phyloP scores from a whole-genome alignment of 1,140 invertebrate species.

The Neotoxoptera formosana region DNA sequence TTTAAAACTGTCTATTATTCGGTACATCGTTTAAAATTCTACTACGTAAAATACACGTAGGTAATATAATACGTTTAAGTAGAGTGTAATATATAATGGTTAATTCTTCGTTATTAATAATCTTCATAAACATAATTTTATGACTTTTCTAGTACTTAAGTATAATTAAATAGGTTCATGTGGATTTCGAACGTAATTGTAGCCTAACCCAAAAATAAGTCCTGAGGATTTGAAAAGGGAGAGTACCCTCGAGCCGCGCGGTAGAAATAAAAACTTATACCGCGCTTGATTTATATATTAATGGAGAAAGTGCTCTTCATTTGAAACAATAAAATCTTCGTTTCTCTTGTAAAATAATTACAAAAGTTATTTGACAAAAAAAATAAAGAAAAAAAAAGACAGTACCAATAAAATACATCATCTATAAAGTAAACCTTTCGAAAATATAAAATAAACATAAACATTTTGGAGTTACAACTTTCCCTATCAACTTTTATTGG shows the following conservation, averaged over 20 bases:
- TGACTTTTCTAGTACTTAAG: neutral
- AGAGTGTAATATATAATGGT: neutral
- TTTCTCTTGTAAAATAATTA: neutral
- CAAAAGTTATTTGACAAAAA: neutral
- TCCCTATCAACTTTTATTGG: neutral
- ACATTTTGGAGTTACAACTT: neutral
- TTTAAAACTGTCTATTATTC: neutral
- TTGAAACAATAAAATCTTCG: neutral
- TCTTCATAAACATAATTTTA: neutral
- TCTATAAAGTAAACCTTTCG: neutral
- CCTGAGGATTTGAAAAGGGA: neutral
- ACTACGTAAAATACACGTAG: neutral
- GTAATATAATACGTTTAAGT: neutral
- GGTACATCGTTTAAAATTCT: neutral
- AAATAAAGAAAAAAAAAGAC: no score
- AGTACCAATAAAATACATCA: neutral
- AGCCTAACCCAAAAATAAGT: neutral
- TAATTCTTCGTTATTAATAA: constrained; percentile 13
- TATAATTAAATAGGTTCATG: neutral
- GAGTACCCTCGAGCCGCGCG: neutral
- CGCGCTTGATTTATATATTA: neutral
- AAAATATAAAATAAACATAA: neutral
- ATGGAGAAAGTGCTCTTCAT: neutral
- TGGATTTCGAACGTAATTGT: neutral
- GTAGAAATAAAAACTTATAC: neutral